Evolutionary conservation across 2,797 vertebrate species (phyloP).

Genomic region (Capromys pilorides): DNA sequence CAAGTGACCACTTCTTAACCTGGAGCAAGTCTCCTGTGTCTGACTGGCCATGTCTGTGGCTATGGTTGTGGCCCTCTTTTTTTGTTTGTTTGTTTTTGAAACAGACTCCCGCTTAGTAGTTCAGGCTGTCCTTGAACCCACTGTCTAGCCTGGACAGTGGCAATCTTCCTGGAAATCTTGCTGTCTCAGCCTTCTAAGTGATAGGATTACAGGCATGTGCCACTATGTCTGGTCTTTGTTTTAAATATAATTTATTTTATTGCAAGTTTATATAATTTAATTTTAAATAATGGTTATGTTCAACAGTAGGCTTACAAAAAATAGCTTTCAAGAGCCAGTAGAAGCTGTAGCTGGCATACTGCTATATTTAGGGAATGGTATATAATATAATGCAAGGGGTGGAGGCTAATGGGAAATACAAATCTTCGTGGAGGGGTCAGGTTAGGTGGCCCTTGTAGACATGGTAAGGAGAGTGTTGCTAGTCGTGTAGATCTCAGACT

Average conservation of each 20-base stretch:
- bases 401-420: neutral
- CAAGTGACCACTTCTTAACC: constrained; percentile 94
- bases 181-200: neutral
- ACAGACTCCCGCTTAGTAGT: neutral
- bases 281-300: neutral
- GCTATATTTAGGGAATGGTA: neutral
- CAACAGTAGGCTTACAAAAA: neutral
- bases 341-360: neutral
- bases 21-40: constrained; percentile 95
- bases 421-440: neutral
- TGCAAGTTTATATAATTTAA: neutral
- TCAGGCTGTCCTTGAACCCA: neutral
- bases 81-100: neutral
- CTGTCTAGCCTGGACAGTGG: too few species aligned
- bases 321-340: neutral
- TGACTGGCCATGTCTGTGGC: constrained; percentile 90
- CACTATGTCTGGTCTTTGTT: neutral
- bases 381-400: neutral
- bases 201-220: neutral
- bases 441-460: neutral
- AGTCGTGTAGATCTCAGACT: neutral
- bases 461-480: neutral
- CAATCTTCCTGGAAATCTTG: neutral
- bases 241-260: neutral
- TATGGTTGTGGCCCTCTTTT: constrained; percentile 62